Evolutionary conservation across 1,140 invertebrate species (phyloP).

Genomic region (Hylaeus volcanicus): DNA sequence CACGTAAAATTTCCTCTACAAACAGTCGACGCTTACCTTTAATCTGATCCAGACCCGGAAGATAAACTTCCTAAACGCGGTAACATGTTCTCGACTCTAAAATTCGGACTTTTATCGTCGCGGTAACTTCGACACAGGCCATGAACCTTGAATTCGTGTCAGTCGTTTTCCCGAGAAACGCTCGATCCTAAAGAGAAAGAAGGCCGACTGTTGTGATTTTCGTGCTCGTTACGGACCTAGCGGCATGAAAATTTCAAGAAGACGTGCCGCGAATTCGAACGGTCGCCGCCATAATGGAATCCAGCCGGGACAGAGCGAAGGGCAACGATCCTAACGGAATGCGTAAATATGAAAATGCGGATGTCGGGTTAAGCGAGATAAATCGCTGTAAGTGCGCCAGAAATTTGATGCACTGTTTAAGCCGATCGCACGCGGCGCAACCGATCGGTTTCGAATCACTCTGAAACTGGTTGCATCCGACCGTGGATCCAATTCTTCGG

Average conservation of each 20-base stretch:
- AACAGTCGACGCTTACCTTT: too few species aligned
- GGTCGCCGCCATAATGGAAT: not conserved
- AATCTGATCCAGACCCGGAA: too few species aligned
- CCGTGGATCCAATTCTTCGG: too few species aligned
- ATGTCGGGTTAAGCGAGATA: not conserved
- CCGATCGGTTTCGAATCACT: too few species aligned
- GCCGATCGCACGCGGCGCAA: too few species aligned
- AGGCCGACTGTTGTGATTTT: conserved; percentile 1
- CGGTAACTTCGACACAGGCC: not conserved
- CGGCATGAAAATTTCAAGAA: conserved; percentile 8
- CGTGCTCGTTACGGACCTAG: not conserved
- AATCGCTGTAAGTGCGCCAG: not conserved
- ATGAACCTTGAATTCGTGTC: not conserved
- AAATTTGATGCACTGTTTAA: not conserved
- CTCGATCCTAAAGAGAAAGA: not conserved
- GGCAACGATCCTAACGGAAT: not conserved
- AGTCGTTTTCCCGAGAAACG: not conserved
- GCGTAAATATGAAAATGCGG: not conserved
- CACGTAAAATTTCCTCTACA: not conserved
- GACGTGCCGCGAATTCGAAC: conserved; percentile 12
- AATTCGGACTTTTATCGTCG: not conserved
- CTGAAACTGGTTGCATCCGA: too few species aligned
- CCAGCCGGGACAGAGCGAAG: not conserved
- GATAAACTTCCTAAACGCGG: too few species aligned
- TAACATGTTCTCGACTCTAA: not conserved